These are phyloP conservation scores for Metopolophium dirhodum DNA, from an alignment of 1,140 invertebrate species.

Conservation along the genomic window DNA sequence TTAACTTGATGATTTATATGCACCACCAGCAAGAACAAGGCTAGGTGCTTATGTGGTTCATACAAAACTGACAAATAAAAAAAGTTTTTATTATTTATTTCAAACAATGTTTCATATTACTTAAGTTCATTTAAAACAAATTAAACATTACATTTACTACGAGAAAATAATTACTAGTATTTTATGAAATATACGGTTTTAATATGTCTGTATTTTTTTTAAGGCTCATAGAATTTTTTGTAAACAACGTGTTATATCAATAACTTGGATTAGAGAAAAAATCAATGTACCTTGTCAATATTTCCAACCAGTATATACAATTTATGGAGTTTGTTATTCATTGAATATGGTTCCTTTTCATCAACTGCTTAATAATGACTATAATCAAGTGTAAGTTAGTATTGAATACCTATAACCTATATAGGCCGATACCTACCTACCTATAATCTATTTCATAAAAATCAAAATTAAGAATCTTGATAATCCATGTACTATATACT, in stretches of 20 bases:
- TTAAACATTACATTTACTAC: background rate
- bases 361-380: conserved; percentile 29
- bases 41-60: too few species aligned
- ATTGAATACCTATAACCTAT: background rate
- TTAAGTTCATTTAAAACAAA: too few species aligned
- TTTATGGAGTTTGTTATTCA: conserved; percentile 58
- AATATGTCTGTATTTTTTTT: background rate
- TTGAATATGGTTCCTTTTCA: conserved; percentile 59
- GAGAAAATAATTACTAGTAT: background rate
- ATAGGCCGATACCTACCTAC: too few species aligned
- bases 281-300: conserved; percentile 52
- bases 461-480: background rate
- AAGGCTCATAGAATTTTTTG: conserved; percentile 43
- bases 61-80: too few species aligned
- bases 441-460: background rate
- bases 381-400: conserved; percentile 53
- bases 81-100: background rate
- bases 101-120: background rate
- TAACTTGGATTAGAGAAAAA: conserved; percentile 37
- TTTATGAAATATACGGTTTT: background rate
- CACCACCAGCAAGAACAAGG: too few species aligned
- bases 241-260: conserved; percentile 5
- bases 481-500: background rate
- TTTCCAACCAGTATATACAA: conserved; percentile 59
- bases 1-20: too few species aligned